A percentile compares a stretch with the other conserved stretches of the same genome.
These are phyloP conservation scores for Drosophila sucinea DNA, from an alignment of 1,140 invertebrate genomes.

Conservation along the genomic window DNA sequence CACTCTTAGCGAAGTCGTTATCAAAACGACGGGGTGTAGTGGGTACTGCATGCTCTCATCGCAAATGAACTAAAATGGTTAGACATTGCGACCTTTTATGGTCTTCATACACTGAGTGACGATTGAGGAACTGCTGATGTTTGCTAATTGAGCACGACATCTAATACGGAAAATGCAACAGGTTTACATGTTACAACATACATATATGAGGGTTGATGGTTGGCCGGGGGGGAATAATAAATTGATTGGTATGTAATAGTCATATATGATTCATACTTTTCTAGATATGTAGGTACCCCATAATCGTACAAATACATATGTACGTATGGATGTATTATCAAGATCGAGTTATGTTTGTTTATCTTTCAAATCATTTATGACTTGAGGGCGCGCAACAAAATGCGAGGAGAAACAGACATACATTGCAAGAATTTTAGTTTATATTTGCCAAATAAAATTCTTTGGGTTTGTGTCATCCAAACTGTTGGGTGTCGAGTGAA, in stretches of 20 bases:
- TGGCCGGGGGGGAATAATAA: background rate
- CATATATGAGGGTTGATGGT: background rate
- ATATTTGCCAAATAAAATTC: conserved; percentile 20
- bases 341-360: conserved; percentile 27
- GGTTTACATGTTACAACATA: conserved; percentile 45
- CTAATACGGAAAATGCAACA: conserved; percentile 75
- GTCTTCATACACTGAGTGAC: conserved; percentile 31
- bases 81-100: conserved; percentile 61
- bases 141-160: conserved; percentile 71
- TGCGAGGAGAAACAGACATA: conserved; percentile 8
- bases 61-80: conserved; percentile 24
- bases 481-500: too few species aligned
- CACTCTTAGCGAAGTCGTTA: conserved; percentile 33
- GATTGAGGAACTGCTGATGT: conserved; percentile 43
- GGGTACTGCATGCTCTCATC: background rate
- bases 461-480: conserved; percentile 12
- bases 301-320: background rate
- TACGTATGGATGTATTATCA: conserved; percentile 20
- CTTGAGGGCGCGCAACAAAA: conserved; percentile 5
- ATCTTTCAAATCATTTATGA: conserved; percentile 23
- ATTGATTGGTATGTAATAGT: conserved; percentile 26
- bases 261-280: conserved; percentile 38
- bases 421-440: conserved; percentile 10
- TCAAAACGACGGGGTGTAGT: conserved; percentile 14
- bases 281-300: conserved; percentile 10